Evolutionary conservation across 2,113 vertebrate species (phyloP).

Genomic region (Ochotona curzoniae): DNA sequence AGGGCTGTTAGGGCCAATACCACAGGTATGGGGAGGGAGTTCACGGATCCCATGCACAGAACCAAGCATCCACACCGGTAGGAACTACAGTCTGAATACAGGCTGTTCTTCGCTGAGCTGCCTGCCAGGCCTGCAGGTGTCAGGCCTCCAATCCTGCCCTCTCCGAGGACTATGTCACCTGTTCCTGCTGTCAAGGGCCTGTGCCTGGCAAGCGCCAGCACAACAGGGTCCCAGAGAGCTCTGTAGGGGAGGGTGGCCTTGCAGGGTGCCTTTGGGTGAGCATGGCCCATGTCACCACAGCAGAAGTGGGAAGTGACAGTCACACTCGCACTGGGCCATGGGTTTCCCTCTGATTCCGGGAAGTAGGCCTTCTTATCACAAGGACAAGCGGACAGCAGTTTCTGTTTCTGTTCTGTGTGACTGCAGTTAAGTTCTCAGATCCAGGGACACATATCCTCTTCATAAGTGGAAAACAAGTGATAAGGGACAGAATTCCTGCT

Average conservation of each 20-base stretch:
- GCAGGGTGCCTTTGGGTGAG: not conserved
- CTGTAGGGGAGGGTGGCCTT: not conserved
- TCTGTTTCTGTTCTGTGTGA: constrained; percentile 18
- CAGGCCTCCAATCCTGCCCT: too few relatives aligned
- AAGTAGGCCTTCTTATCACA: not conserved
- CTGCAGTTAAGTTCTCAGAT: not conserved
- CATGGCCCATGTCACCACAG: accelerated
- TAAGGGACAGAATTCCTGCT: constrained; percentile 11
- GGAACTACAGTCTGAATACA: too few relatives aligned
- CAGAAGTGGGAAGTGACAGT: not conserved
- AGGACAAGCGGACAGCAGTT: not conserved
- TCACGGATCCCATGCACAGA: too few relatives aligned
- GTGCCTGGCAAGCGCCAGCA: not conserved
- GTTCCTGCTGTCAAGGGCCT: not conserved
- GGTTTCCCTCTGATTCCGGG: not conserved
- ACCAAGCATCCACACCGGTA: too few relatives aligned
- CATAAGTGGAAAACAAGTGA: constrained; percentile 30
- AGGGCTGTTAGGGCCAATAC: too few relatives aligned
- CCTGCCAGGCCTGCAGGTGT: too few relatives aligned
- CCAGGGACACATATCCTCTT: not conserved
- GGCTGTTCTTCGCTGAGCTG: too few relatives aligned
- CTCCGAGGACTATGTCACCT: not conserved
- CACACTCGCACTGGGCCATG: not conserved
- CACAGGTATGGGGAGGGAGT: too few relatives aligned
- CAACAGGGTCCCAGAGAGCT: not conserved